Conservation (phyloP, 2,113 vertebrate genomes). For the Xenopus laevis region DNA sequence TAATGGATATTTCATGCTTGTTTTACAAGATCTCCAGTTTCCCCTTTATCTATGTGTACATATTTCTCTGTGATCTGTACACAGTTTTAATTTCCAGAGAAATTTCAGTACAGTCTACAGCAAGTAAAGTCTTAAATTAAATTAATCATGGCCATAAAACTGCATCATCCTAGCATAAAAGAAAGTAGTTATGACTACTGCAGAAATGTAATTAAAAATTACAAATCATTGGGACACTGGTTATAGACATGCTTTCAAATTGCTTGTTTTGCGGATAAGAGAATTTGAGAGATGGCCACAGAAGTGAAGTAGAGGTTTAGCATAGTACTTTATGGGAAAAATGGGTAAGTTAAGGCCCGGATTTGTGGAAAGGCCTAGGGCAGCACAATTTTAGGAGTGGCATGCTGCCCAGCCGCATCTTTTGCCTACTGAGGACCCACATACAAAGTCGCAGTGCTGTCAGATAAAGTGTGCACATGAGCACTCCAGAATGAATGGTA, state of each 20-base stretch:
- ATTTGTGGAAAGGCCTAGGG: too few relatives aligned
- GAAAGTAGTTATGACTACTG: conserved; percentile 30
- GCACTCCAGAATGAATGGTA: too few relatives aligned
- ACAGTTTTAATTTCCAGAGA: conserved; percentile 17
- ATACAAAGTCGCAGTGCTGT: too few relatives aligned
- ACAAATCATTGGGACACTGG: conserved; percentile 28
- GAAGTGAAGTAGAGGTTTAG: too few relatives aligned
- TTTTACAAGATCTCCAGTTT: conserved; percentile 8
- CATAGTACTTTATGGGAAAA: too few relatives aligned
- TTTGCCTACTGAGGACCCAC: too few relatives aligned
- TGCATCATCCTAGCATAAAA: conserved; percentile 14
- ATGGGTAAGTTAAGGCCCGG: too few relatives aligned
- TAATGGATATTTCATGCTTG: conserved; percentile 8
- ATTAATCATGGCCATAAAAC: conserved; percentile 23
- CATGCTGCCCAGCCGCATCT: too few relatives aligned
- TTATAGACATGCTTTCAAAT: conserved; percentile 24
- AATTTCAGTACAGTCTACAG: conserved; percentile 17
- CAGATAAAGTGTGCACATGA: too few relatives aligned
- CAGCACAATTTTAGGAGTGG: too few relatives aligned
- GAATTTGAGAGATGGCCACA: too few relatives aligned
- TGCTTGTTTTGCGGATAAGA: not conserved
- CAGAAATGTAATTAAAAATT: conserved; percentile 31
- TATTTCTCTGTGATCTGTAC: conserved; percentile 2
- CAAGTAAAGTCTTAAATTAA: conserved; percentile 24
- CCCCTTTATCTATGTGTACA: conserved; percentile 13